These are phyloP conservation scores for Microchrysa polita DNA, from an alignment of 2,888 invertebrate species.

Conservation along the genomic window DNA sequence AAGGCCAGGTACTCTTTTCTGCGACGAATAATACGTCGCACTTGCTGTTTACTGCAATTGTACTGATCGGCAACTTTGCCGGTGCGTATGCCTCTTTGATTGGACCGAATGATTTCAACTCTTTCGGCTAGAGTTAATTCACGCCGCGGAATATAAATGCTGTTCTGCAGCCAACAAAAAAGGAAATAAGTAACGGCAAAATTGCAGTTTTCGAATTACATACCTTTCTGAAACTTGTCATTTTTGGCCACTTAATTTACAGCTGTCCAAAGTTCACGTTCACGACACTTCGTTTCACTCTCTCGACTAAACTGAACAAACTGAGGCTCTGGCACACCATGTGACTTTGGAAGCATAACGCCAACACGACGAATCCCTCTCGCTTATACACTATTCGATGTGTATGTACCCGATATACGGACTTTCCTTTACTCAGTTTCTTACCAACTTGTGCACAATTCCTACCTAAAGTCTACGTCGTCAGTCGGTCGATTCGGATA, in stretches of 20 bases:
- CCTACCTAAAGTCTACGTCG: too few relatives aligned
- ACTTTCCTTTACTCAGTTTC: too few relatives aligned
- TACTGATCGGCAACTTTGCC: background rate
- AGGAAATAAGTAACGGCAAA: background rate
- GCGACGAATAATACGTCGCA: conserved; percentile 37
- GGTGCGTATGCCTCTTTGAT: background rate
- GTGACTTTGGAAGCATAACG: background rate
- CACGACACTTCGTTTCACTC: background rate
- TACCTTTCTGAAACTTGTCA: too few relatives aligned
- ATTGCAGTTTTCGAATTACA: too few relatives aligned
- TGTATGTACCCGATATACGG: too few relatives aligned
- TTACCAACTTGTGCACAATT: too few relatives aligned
- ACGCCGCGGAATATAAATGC: background rate
- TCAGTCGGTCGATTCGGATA: too few relatives aligned
- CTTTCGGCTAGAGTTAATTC: conserved; percentile 10
- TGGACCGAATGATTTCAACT: background rate
- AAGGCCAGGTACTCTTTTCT: conserved; percentile 37
- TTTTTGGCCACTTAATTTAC: too few relatives aligned
- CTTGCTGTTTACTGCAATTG: conserved; percentile 29
- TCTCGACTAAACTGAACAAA: background rate
- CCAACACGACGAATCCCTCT: too few relatives aligned
- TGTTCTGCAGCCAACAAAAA: background rate
- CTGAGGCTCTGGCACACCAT: background rate
- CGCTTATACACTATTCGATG: too few relatives aligned
- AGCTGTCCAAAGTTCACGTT: background rate